Evolutionary conservation across 2,888 invertebrate species (phyloP).

Genomic region (Andrena chrysosceles): DNA sequence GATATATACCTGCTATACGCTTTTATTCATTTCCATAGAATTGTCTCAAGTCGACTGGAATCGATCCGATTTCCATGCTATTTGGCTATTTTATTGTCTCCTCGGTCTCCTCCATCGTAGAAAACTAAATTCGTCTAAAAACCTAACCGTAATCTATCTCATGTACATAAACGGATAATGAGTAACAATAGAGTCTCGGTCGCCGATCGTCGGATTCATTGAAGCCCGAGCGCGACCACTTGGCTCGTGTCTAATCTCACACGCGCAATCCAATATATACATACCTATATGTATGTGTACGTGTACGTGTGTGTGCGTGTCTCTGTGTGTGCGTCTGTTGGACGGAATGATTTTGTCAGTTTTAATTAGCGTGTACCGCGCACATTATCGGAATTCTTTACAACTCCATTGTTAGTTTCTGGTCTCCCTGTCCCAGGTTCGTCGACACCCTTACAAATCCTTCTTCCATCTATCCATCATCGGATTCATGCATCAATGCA

Average conservation of each 20-base stretch:
- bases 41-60: conserved; percentile 15
- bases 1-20: not conserved
- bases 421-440: no score
- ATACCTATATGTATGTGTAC: not conserved
- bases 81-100: conserved; percentile 35
- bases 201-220: not conserved
- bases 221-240: not conserved
- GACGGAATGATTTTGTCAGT: conserved; percentile 41
- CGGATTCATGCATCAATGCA: no score
- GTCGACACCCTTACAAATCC: no score
- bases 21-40: conserved; percentile 33
- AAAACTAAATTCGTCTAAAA: conserved; percentile 75
- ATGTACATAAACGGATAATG: conserved; percentile 71
- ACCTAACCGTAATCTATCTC: conserved; percentile 61
- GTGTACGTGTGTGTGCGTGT: not conserved
- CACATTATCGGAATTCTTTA: not conserved
- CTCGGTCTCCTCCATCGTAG: conserved; percentile 65
- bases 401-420: not conserved
- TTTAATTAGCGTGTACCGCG: not conserved
- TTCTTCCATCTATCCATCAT: no score
- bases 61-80: conserved; percentile 27
- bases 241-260: not conserved
- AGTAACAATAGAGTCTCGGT: conserved; percentile 57
- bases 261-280: not conserved
- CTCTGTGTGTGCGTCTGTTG: not conserved